phyloP scores from a whole-genome alignment of 1,140 invertebrate genomes.

The Drosophila kurseongensis region DNA sequence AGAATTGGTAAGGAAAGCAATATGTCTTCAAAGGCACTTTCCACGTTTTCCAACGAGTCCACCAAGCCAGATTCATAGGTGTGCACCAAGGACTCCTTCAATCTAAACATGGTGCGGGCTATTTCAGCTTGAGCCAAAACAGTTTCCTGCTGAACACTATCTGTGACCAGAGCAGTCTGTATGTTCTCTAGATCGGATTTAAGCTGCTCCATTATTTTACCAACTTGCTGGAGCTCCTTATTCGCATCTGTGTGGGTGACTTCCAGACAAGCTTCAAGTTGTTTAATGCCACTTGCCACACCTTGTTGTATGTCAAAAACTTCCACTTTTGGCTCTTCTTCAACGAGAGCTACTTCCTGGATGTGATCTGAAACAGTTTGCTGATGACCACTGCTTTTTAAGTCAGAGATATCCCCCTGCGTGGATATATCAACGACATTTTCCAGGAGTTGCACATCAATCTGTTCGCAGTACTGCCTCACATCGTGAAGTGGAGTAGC shows the following conservation, averaged over 20 bases:
- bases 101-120: conserved; percentile 74
- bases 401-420: conserved; percentile 69
- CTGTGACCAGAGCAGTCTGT: conserved; percentile 51
- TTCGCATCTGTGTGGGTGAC: conserved; percentile 43
- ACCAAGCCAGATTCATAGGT: conserved; percentile 79
- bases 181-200: conserved; percentile 70
- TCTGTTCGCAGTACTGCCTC: conserved; percentile 66
- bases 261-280: conserved; percentile 66
- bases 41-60: conserved; percentile 73
- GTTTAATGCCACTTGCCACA: conserved; percentile 75
- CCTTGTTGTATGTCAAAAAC: conserved; percentile 67
- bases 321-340: conserved; percentile 35
- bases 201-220: conserved; percentile 68
- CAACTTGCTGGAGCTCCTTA: conserved; percentile 58
- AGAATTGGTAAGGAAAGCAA: conserved; percentile 65
- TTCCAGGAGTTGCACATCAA: conserved; percentile 63
- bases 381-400: conserved; percentile 82
- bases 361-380: conserved; percentile 83
- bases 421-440: conserved; percentile 70
- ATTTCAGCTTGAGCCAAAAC: conserved; percentile 66
- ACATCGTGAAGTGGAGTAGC: conserved; percentile 69
- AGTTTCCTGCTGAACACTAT: conserved; percentile 54
- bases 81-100: conserved; percentile 81
- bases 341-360: conserved; percentile 21
- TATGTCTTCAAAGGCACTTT: conserved; percentile 79